Base-by-base conservation (phyloP, 2,888 invertebrate species). In the Chesias legatella region DNA sequence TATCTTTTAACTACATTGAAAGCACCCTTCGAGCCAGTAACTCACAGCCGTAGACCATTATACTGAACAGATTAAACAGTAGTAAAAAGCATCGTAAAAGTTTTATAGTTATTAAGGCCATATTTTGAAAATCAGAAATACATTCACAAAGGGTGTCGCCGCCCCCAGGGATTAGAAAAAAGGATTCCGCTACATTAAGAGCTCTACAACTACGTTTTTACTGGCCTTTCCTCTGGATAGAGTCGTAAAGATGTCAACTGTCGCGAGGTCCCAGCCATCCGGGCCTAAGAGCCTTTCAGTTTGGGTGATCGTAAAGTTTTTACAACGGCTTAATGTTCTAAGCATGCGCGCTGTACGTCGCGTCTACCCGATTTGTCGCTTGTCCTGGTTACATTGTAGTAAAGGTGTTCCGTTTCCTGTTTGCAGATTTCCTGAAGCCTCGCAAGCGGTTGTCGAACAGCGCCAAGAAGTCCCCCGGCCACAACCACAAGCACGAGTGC, bases 391-490 rank as follows among this genome's bases (percentile, higher is more conserved):
- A n/a, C 29, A 29, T 20, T 20, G 7, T 24, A 23, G 33, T 53
- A 53, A 45, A 54, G 28, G 38, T 46, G 2, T 13, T 21, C 40
- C 52, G 54, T 53, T 64, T 55, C 55, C 34, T 67, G 44, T 73
- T 88, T 91, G 22, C 92, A 92, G 92, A 92, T 88, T 92, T 88
- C 81, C 85, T 92, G 90, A 90, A 91, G 71, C 90, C 90, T 43
- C 90, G 91, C 73, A 92, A 92, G 73, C 89, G 90, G 72, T 71
- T 88, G 69, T 73, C 90, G 53, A 81, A 71, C 67, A 73, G 59
- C 52, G 83, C 82, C 53, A 83, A 90, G 75, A 89, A 86, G 70
- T 85, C 86, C n/a, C 85, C 84, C 7, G 75, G 73, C 33, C 79
- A 80, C 54, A 60, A 63, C 53, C 80, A 82, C 63, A 83, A 85